A percentile compares a stretch with the other conserved stretches of the same genome.
Evolutionary conservation across 1,140 invertebrate genomes (phyloP).

Genomic region (Bombus waltoni): DNA sequence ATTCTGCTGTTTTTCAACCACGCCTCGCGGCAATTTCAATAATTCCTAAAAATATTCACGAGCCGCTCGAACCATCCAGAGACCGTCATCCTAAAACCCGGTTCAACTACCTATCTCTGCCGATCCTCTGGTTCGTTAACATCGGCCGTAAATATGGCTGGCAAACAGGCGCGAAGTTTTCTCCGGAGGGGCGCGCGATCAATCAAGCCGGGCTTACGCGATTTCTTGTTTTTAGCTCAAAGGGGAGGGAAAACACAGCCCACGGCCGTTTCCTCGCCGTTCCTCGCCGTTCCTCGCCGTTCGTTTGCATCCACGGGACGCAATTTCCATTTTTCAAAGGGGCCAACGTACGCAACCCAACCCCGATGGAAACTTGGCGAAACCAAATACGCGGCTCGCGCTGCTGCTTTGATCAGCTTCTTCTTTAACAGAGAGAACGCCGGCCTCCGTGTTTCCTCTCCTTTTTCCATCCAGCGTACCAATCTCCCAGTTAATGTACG

Average conservation of each 20-base stretch:
- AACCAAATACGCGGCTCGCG: slow-evolving; percentile 70
- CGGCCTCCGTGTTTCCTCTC: neutral
- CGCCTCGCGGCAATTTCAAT: too few species aligned
- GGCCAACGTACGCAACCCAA: slow-evolving; percentile 36
- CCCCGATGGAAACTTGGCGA: slow-evolving; percentile 50
- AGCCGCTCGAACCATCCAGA: too few species aligned
- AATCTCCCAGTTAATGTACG: slow-evolving; percentile 57
- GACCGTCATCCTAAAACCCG: neutral
- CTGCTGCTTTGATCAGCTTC: slow-evolving; percentile 69
- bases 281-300: slow-evolving; percentile 54
- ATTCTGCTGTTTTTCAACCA: too few species aligned
- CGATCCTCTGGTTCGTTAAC: slow-evolving; percentile 17
- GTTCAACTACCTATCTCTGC: too few species aligned
- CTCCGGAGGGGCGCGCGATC: slow-evolving; percentile 39
- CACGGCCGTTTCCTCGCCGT: slow-evolving; percentile 45
- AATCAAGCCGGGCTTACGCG: slow-evolving; percentile 50
- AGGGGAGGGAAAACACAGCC: slow-evolving; percentile 16
- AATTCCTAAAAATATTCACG: too few species aligned
- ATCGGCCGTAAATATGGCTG: slow-evolving; percentile 23
- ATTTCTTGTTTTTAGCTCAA: slow-evolving; percentile 52
- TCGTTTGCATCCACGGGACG: slow-evolving; percentile 53
- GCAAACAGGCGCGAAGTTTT: slow-evolving; percentile 60
- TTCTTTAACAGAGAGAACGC: neutral
- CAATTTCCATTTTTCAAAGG: slow-evolving; percentile 73
- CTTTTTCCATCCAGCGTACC: slow-evolving; percentile 46